A percentile compares a stretch with the other conserved stretches of the same genome.
These are phyloP conservation scores for Crotalus tigris DNA, from an alignment of 2,113 vertebrate genomes.

Conservation along the genomic window DNA sequence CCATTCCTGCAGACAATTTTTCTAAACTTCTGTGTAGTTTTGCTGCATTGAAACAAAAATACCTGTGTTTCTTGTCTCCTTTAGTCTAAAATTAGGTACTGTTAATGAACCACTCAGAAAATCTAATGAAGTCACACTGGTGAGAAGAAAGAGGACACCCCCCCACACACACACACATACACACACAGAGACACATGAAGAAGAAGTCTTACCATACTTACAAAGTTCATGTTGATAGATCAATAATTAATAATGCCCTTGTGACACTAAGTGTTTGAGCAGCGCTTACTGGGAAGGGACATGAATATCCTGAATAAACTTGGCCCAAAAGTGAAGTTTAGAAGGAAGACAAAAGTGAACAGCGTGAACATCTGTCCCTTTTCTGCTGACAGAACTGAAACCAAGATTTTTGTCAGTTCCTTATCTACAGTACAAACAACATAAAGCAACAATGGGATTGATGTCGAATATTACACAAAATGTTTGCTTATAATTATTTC, in stretches of 20 bases:
- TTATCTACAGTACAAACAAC: constrained; percentile 63
- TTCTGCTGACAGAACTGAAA: constrained; percentile 43
- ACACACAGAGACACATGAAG: constrained; percentile 7
- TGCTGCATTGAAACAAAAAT: not conserved
- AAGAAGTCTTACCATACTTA: constrained; percentile 34
- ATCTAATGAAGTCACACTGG: constrained; percentile 32
- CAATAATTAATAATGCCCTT: constrained; percentile 53
- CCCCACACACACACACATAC: no score
- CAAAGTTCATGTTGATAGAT: constrained; percentile 54
- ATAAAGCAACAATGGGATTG: constrained; percentile 62
- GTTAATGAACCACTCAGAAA: not conserved
- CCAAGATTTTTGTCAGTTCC: constrained; percentile 49
- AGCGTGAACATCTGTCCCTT: constrained; percentile 41
- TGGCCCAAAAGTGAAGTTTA: constrained; percentile 45
- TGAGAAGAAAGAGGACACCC: constrained; percentile 14
- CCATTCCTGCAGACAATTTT: not conserved
- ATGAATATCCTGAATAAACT: constrained; percentile 28
- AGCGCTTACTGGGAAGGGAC: constrained; percentile 18
- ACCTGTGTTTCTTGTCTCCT: not conserved
- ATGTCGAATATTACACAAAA: constrained; percentile 69
- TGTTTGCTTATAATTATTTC: constrained; percentile 81
- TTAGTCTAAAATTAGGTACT: not conserved
- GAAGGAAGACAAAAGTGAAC: constrained; percentile 40
- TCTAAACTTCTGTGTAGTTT: not conserved
- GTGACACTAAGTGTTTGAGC: constrained; percentile 49